Conservation (phyloP, 2,888 invertebrate genomes). For the Cataglyphis cursor region DNA sequence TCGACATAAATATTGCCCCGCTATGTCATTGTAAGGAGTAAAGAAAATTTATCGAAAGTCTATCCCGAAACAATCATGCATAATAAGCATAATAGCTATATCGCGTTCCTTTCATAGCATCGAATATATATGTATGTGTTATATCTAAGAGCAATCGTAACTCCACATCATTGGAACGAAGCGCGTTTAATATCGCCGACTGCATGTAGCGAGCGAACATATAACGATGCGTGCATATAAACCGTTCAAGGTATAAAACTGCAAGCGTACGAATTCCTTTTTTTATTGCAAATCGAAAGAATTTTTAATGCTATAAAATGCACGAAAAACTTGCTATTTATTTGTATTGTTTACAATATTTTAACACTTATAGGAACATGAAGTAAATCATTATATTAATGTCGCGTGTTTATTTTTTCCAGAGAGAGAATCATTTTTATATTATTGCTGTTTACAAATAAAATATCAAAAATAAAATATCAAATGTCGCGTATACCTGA, state of each 20-base stretch:
- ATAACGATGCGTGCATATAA: conserved; percentile 23
- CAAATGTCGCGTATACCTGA: background rate
- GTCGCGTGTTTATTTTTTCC: background rate
- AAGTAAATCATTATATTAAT: background rate
- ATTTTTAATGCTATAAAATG: background rate
- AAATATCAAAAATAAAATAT: background rate
- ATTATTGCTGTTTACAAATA: conserved; percentile 4
- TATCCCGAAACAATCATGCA: conserved; percentile 27
- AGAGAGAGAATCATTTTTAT: background rate
- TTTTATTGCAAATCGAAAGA: background rate
- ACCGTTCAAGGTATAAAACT: background rate
- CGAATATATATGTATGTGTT: background rate
- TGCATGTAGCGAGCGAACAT: conserved; percentile 2
- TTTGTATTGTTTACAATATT: background rate
- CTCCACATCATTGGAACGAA: conserved; percentile 44
- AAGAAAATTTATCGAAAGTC: conserved; percentile 22
- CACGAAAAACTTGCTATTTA: background rate
- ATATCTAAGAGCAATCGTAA: conserved; percentile 29
- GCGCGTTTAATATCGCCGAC: conserved; percentile 11
- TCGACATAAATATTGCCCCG: background rate
- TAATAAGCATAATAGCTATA: conserved; percentile 11
- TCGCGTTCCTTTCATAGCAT: conserved; percentile 19
- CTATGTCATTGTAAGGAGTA: background rate
- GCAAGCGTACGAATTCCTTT: conserved; percentile 14
- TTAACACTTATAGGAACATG: background rate